phyloP scores from a whole-genome alignment of 64 coral and sea anemone genomes.

The Montipora foliosa region DNA sequence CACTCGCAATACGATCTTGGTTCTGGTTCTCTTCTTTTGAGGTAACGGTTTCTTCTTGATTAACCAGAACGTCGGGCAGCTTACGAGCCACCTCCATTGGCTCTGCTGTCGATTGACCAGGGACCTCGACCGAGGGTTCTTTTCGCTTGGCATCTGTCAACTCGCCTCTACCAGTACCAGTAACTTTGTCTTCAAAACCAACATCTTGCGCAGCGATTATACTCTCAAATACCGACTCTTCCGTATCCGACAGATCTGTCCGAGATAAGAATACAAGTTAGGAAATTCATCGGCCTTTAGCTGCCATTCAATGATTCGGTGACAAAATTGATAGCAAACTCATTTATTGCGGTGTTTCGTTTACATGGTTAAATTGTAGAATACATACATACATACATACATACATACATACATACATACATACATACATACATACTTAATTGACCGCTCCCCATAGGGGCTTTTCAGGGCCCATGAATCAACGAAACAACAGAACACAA shows the following conservation, averaged over 20 bases:
- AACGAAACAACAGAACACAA: too few relatives aligned
- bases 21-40: not conserved
- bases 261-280: not conserved
- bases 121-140: not conserved
- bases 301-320: not conserved
- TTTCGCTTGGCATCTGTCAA: not conserved
- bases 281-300: not conserved
- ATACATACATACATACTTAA: too few relatives aligned
- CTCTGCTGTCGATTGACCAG: not conserved
- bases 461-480: too few relatives aligned
- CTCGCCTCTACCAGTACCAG: not conserved
- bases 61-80: not conserved
- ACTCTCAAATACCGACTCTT: not conserved
- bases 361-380: too few relatives aligned
- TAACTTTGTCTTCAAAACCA: not conserved
- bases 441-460: too few relatives aligned
- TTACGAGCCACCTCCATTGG: not conserved
- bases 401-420: too few relatives aligned
- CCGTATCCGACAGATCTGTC: slow-evolving; percentile 29
- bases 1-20: not conserved
- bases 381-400: too few relatives aligned
- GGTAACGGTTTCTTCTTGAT: not conserved
- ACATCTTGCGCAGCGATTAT: not conserved
- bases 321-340: not conserved
- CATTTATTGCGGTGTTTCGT: too few relatives aligned